Conservation (phyloP, 2,113 vertebrate species). For the Amphiprion ocellaris region DNA sequence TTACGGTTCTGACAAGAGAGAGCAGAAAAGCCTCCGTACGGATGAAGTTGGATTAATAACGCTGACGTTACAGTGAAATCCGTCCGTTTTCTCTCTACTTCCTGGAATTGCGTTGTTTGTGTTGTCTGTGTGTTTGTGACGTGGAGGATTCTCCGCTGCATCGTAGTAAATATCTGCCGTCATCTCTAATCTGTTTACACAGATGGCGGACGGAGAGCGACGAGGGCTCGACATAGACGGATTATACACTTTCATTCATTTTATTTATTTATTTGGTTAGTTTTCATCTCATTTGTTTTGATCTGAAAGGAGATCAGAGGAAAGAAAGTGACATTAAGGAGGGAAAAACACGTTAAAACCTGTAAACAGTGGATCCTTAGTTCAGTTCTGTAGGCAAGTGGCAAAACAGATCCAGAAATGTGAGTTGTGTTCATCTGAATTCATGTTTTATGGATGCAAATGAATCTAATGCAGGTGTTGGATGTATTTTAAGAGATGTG, state of each 20-base stretch:
- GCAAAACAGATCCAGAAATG: too few relatives aligned
- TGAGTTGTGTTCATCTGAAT: neutral
- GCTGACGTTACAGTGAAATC: neutral
- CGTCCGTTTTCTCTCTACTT: conserved; percentile 23
- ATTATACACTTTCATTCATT: neutral
- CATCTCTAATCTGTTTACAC: conserved; percentile 46
- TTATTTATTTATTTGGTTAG: neutral
- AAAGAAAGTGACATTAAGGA: neutral
- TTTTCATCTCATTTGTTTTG: too few relatives aligned
- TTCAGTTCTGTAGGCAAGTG: too few relatives aligned
- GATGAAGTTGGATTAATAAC: neutral
- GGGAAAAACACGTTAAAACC: too few relatives aligned
- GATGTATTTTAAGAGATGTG: neutral
- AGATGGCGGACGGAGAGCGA: neutral
- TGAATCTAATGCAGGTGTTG: neutral
- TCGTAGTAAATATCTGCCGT: conserved; percentile 50
- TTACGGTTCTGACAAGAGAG: neutral
- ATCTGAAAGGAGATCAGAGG: neutral
- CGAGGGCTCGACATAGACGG: conserved; percentile 10
- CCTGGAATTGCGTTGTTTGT: conserved; percentile 13
- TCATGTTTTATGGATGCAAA: conserved; percentile 17
- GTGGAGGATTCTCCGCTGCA: conserved; percentile 20
- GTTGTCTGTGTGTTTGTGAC: conserved; percentile 15
- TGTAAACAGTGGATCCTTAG: too few relatives aligned
- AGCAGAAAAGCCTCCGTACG: neutral